Evolutionary conservation across 30 jellyfish, hydroid and myxozoan genomes (phyloP), one percentile per base, ranked within the genome.

Genomic region (Hydractinia echinata): DNA sequence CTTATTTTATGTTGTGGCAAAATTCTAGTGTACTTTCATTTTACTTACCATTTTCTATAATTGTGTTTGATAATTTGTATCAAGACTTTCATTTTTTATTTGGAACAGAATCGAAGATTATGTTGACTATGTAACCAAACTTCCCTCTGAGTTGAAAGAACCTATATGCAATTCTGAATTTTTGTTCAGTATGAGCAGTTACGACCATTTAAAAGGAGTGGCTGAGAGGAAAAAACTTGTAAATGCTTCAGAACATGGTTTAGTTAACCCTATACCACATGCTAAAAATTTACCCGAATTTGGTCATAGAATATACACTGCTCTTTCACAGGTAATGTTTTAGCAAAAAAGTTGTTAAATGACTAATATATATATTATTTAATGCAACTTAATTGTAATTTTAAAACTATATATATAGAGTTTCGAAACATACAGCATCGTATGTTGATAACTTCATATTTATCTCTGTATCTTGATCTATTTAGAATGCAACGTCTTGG

Each of bases 131-230:
- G 60, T 66, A 53, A 82, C 72, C n/a, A 13, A 39, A 13, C 61
- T 82, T 10, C 68, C 89, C 6, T 77, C 61, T 4, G 88, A 71
- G 8, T 39, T 81, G 48, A 80, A 81, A 69, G 81, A 83, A 60
- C 99, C 99, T 67, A 66, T 60, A 60, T 93, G 99, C 81, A 66
- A 72, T 4, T 4, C 82, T 4, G 96, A 93, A 67, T 76, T 93
- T 54, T 83, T 95, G 10, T 88, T 93, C 79, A 93, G 99, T 68
- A 93, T 93, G 99, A 55, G 84, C 52, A 56, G 94, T 10, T 93
- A 85, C 84, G 99, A 93, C 67, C 99, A 93, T 70, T 74, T 93
- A 18, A 88, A 87, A 49, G 96, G 99, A 51, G 95, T 93, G 4
- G 87, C 92, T 8, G 88, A 84, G 55, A 66, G 94, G 78, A 51